Evolutionary conservation across 1,140 invertebrate species (phyloP).

Genomic region (Drosophila pallidifrons): DNA sequence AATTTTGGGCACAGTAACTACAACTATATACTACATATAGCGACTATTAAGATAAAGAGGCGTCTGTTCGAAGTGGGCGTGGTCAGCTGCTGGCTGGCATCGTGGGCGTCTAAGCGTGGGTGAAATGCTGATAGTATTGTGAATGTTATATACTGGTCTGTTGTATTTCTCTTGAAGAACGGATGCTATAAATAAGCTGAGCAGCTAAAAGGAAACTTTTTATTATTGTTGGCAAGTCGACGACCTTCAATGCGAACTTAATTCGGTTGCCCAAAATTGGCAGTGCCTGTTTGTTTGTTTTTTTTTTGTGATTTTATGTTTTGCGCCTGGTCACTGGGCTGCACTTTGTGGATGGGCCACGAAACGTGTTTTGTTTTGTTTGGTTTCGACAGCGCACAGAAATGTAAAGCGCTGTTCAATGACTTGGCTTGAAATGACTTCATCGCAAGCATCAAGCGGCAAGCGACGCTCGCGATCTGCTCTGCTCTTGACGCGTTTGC

Average conservation of each 20-base stretch:
- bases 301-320: neutral
- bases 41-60: neutral
- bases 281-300: neutral
- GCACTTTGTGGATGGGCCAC: neutral
- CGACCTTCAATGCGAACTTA: constrained; percentile 23
- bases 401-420: constrained; percentile 31
- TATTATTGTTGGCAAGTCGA: constrained; percentile 22
- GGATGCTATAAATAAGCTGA: constrained; percentile 3
- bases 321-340: neutral
- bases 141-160: neutral
- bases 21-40: neutral
- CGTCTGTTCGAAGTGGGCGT: constrained; percentile 11
- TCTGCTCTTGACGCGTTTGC: neutral
- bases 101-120: constrained; percentile 11
- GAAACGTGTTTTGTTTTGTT: neutral
- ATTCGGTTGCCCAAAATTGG: constrained; percentile 14
- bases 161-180: neutral
- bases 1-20: constrained; percentile 23
- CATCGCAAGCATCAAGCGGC: neutral
- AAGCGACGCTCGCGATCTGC: no score
- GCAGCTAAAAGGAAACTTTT: constrained; percentile 17
- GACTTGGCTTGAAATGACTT: constrained; percentile 19
- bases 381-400: neutral
- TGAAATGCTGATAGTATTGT: neutral
- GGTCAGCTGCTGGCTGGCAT: neutral